Evolutionary conservation across 2,797 vertebrate species (phyloP).

Genomic region (Menidia menidia): DNA sequence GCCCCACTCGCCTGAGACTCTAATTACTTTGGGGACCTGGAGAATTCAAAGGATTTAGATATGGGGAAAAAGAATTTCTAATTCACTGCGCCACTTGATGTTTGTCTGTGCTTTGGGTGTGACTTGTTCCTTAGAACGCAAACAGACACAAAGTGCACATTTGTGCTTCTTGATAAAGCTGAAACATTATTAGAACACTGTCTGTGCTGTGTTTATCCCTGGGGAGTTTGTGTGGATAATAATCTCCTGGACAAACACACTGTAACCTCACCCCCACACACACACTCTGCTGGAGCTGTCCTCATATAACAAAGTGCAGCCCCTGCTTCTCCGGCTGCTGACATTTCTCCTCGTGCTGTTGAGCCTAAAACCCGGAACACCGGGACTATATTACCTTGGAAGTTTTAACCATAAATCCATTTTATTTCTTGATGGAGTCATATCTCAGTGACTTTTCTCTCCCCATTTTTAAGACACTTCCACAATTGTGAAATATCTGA

Average conservation of each 20-base stretch:
- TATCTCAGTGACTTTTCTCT: slow-evolving; percentile 77
- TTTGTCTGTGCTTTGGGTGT: slow-evolving; percentile 81
- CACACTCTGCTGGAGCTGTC: slow-evolving; percentile 50
- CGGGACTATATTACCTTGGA: slow-evolving; percentile 50
- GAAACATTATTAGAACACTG: slow-evolving; percentile 83
- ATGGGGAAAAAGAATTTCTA: slow-evolving; percentile 77
- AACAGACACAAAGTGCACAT: slow-evolving; percentile 78
- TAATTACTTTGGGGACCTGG: slow-evolving; percentile 89
- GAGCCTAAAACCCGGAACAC: slow-evolving; percentile 32
- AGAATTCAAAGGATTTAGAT: slow-evolving; percentile 87
- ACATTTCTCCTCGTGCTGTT: slow-evolving; percentile 53
- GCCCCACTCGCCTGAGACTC: slow-evolving; percentile 81
- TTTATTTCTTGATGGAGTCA: slow-evolving; percentile 74
- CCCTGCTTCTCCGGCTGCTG: slow-evolving; percentile 49
- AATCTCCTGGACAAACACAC: slow-evolving; percentile 84
- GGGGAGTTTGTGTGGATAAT: slow-evolving; percentile 72
- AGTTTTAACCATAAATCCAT: slow-evolving; percentile 63
- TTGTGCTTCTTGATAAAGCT: slow-evolving; percentile 83
- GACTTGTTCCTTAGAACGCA: slow-evolving; percentile 75
- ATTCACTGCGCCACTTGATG: slow-evolving; percentile 86
- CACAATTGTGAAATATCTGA: slow-evolving; percentile 70
- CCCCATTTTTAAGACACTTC: slow-evolving; percentile 73
- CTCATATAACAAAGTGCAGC: slow-evolving; percentile 67
- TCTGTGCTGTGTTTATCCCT: slow-evolving; percentile 73
- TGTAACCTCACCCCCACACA: slow-evolving; percentile 58